These are phyloP conservation scores for Xiphias gladius DNA, from an alignment of 2,113 vertebrate genomes.

Conservation along the genomic window DNA sequence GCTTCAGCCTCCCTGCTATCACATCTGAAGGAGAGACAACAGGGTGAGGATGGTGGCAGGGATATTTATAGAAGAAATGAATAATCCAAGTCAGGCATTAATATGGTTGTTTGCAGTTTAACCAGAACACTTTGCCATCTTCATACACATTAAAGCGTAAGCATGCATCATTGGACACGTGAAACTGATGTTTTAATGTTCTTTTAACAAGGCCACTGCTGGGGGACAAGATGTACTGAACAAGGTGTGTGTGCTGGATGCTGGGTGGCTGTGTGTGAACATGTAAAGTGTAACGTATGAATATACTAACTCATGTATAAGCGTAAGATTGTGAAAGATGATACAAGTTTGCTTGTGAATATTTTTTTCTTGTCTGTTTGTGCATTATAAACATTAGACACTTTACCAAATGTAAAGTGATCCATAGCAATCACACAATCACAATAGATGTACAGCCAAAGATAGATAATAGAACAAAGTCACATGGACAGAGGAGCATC, in stretches of 20 bases:
- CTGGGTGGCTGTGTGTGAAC: not conserved
- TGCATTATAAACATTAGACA: not conserved
- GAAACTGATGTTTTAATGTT: slow-evolving; percentile 16
- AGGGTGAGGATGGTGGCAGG: not conserved
- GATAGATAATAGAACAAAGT: too few species aligned
- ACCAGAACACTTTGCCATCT: not conserved
- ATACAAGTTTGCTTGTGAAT: not conserved
- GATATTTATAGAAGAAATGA: slow-evolving; percentile 23
- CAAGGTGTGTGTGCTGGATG: not conserved
- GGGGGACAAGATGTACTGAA: slow-evolving; percentile 6
- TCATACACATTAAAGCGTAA: not conserved
- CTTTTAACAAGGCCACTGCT: not conserved
- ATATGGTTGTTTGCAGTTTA: slow-evolving; percentile 4
- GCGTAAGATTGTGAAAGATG: not conserved
- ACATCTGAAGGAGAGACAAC: slow-evolving; percentile 18
- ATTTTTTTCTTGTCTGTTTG: not conserved
- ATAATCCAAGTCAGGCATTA: not conserved
- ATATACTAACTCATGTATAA: not conserved
- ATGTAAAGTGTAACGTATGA: not conserved
- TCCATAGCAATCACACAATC: too few species aligned
- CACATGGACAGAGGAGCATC: too few species aligned
- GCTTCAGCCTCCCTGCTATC: not conserved
- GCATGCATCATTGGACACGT: not conserved
- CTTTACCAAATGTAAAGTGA: too few species aligned
- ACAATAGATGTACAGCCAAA: too few species aligned